Conservation (phyloP, 2,113 vertebrate genomes). For the Brachirus orientalis region DNA sequence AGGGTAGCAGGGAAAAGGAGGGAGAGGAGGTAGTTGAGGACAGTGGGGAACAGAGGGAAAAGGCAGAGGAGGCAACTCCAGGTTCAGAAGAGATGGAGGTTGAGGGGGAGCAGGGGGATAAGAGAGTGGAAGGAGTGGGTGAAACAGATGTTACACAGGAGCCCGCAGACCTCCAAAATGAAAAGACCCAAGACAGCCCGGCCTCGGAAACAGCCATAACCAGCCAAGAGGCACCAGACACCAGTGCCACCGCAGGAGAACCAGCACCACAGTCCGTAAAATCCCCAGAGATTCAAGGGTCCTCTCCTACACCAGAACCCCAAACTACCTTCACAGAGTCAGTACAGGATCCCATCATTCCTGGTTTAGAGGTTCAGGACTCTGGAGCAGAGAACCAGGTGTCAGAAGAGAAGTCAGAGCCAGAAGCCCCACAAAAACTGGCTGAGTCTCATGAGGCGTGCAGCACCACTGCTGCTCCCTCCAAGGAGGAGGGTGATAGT, state of each 20-base stretch:
- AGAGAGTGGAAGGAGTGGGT: slow-evolving; percentile 76
- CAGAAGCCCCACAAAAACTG: slow-evolving; percentile 5
- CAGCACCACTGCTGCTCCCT: not conserved
- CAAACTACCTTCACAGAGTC: not conserved
- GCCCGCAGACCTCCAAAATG: slow-evolving; percentile 57
- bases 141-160: slow-evolving; percentile 69
- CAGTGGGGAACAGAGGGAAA: slow-evolving; percentile 77
- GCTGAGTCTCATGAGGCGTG: slow-evolving; percentile 20
- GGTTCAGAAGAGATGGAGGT: slow-evolving; percentile 84
- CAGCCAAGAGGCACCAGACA: slow-evolving; percentile 26
- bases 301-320: slow-evolving; percentile 12
- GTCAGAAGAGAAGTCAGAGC: slow-evolving; percentile 5
- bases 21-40: slow-evolving; percentile 74
- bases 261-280: not conserved
- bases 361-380: slow-evolving; percentile 6
- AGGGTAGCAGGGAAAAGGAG: slow-evolving; percentile 61
- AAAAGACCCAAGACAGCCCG: slow-evolving; percentile 70
- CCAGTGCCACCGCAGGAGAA: slow-evolving; percentile 4
- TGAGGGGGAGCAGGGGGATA: slow-evolving; percentile 70
- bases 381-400: not conserved
- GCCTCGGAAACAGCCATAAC: slow-evolving; percentile 24
- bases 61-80: slow-evolving; percentile 75
- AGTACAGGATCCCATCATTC: not conserved
- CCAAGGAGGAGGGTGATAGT: slow-evolving; percentile 10
- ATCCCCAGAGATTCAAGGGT: slow-evolving; percentile 3